Evolutionary conservation across 2,888 invertebrate genomes (phyloP).

Genomic region (Drosophila diplacantha): DNA sequence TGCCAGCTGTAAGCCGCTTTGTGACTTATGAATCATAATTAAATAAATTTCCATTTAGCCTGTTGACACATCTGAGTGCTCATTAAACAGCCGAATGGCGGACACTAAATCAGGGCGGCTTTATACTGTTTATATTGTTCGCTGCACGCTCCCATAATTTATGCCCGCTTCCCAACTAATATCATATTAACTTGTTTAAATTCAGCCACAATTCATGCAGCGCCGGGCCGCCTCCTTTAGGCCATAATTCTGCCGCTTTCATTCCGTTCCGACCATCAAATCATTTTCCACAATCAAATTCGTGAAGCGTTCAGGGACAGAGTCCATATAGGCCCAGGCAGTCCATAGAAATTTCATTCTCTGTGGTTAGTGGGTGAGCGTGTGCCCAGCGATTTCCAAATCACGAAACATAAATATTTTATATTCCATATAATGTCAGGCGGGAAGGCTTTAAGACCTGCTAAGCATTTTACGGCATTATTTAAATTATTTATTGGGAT

Average conservation of each 20-base stretch:
- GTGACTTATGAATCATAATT: slow-evolving; percentile 54
- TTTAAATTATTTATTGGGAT: slow-evolving; percentile 18
- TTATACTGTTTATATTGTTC: slow-evolving; percentile 44
- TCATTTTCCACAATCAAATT: slow-evolving; percentile 49
- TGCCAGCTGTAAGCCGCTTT: slow-evolving; percentile 25
- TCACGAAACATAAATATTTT: slow-evolving; percentile 16
- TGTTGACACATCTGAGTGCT: slow-evolving; percentile 70
- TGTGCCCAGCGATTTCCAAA: slow-evolving; percentile 14
- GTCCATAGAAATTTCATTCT: slow-evolving; percentile 36
- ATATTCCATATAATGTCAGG: slow-evolving; percentile 13
- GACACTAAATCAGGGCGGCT: slow-evolving; percentile 58
- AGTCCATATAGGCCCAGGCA: background rate
- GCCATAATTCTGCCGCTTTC: slow-evolving; percentile 55
- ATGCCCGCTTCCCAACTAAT: slow-evolving; percentile 56
- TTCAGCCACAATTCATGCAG: slow-evolving; percentile 49
- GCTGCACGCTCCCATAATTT: slow-evolving; percentile 57
- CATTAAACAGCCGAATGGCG: slow-evolving; percentile 66
- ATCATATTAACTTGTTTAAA: slow-evolving; percentile 61
- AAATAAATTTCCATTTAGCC: slow-evolving; percentile 66
- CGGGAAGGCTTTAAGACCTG: slow-evolving; percentile 22
- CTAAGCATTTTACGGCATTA: slow-evolving; percentile 16
- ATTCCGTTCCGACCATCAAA: slow-evolving; percentile 35
- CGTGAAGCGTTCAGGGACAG: slow-evolving; percentile 35
- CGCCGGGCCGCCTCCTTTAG: slow-evolving; percentile 23
- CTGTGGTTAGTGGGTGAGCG: background rate